phyloP scores from a whole-genome alignment of 1,140 invertebrate species.

The Pseudomyrmex concolor region DNA sequence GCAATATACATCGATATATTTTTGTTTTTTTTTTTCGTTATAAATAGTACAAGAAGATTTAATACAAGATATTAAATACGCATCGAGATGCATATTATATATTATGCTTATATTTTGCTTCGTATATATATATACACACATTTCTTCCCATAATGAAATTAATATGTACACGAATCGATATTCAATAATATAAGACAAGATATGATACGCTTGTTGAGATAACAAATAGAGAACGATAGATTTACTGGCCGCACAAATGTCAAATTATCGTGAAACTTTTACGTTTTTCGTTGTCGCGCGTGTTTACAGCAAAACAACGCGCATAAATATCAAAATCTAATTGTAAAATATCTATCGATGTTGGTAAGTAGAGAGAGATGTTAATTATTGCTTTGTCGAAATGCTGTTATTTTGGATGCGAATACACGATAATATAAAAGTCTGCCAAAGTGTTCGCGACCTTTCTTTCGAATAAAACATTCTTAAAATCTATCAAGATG shows the following conservation, averaged over 20 bases:
- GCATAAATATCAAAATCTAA: background rate
- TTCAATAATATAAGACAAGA: conserved; percentile 76
- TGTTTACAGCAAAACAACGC: conserved; percentile 8
- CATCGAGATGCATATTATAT: conserved; percentile 74
- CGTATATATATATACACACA: conserved; percentile 78
- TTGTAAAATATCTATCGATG: conserved; percentile 21
- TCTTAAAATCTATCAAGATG: conserved; percentile 6
- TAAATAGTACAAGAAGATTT: conserved; percentile 84
- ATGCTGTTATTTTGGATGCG: background rate
- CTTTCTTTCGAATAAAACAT: conserved; percentile 24
- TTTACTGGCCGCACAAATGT: conserved; percentile 82
- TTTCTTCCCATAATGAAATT: conserved; percentile 78
- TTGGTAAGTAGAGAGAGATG: too few relatives aligned
- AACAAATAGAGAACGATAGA: conserved; percentile 42
- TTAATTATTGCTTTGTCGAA: too few relatives aligned
- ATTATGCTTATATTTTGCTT: conserved; percentile 35
- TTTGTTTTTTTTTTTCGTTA: conserved; percentile 72
- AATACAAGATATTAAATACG: conserved; percentile 81
- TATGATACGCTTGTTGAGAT: conserved; percentile 78
- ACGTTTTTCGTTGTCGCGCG: background rate
- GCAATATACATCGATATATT: conserved; percentile 82
- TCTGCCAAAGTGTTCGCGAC: background rate
- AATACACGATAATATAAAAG: too few relatives aligned
- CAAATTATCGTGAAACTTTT: conserved; percentile 77
- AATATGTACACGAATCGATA: conserved; percentile 84